Percentiles rank a stretch among this genome's conserved stretches.
Conservation (phyloP, 2,797 vertebrate genomes). For the Cichlasoma orientale region DNA sequence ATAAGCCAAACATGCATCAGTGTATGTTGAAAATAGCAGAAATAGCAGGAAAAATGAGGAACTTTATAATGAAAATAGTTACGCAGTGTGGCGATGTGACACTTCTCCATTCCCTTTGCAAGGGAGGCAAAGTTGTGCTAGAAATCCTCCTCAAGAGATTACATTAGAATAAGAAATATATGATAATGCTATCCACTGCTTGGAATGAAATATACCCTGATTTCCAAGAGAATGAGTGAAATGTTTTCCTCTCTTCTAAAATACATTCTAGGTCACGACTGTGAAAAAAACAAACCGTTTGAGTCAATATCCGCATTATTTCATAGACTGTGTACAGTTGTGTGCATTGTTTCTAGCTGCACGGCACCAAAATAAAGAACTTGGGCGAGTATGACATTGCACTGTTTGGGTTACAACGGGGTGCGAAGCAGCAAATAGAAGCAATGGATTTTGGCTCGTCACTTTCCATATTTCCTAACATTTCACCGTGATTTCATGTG, state of each 20-base stretch:
- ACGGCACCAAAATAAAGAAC: background rate
- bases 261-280: background rate
- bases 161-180: slow-evolving; percentile 1
- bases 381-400: background rate
- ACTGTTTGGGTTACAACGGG: background rate
- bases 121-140: background rate
- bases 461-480: slow-evolving; percentile 25
- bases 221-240: background rate
- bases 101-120: background rate
- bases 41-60: background rate
- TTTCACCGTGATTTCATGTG: slow-evolving; percentile 27
- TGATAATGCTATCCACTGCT: background rate
- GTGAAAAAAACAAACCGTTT: background rate
- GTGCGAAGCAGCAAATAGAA: background rate
- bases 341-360: background rate
- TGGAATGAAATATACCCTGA: background rate
- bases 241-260: background rate
- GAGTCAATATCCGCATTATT: background rate
- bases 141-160: background rate
- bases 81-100: background rate
- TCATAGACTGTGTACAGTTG: background rate
- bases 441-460: slow-evolving; percentile 21
- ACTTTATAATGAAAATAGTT: background rate
- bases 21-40: background rate
- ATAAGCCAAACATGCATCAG: background rate